These are phyloP conservation scores for Lacanobia wlatinum DNA, from an alignment of 2,888 invertebrate species.

Conservation along the genomic window DNA sequence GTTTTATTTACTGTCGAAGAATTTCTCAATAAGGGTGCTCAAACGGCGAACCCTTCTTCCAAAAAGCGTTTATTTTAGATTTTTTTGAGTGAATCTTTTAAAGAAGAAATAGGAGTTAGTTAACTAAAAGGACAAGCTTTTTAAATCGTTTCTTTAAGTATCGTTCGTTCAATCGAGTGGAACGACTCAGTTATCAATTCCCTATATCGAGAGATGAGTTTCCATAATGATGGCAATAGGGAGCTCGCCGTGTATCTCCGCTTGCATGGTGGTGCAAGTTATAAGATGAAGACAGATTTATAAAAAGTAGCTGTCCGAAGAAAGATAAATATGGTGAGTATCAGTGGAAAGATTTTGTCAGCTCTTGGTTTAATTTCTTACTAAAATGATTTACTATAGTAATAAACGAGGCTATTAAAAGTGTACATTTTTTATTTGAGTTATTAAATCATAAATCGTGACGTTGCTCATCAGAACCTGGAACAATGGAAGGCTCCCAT, in stretches of 20 bases:
- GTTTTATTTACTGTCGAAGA: conserved; percentile 54
- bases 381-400: too few species aligned
- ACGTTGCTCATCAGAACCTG: too few species aligned
- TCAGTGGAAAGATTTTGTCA: too few species aligned
- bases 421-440: too few species aligned
- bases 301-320: background rate
- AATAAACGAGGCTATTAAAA: too few species aligned
- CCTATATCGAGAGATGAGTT: conserved; percentile 86
- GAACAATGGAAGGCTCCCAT: too few species aligned
- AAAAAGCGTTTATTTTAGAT: conserved; percentile 11
- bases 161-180: conserved; percentile 74
- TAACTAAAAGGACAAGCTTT: conserved; percentile 50
- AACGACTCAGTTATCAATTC: conserved; percentile 87
- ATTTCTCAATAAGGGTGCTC: conserved; percentile 34
- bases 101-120: conserved; percentile 16
- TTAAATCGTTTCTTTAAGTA: conserved; percentile 65
- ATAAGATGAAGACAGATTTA: conserved; percentile 33
- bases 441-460: too few species aligned
- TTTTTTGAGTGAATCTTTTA: conserved; percentile 5
- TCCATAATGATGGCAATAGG: conserved; percentile 88
- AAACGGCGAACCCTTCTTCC: conserved; percentile 23
- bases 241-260: conserved; percentile 71
- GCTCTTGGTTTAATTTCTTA: too few species aligned
- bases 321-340: too few species aligned
- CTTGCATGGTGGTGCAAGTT: conserved; percentile 64